Evolutionary conservation across 2,888 invertebrate species (phyloP), one percentile per base, ranked within the genome.

Genomic region (Chrysolina haemoptera): DNA sequence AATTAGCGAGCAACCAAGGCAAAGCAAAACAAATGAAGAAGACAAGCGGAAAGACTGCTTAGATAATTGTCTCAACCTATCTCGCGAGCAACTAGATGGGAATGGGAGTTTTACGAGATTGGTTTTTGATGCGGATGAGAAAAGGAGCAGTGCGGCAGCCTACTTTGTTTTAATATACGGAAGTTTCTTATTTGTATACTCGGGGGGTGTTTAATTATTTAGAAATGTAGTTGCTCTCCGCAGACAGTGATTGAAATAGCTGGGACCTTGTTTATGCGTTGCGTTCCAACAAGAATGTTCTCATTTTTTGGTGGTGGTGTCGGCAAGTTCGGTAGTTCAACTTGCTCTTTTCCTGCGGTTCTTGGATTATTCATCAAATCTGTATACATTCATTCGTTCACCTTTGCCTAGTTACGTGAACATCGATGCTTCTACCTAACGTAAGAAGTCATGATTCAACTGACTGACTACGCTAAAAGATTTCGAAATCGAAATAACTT

Each of bases 11-110:
- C 73, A 67, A 74, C 70, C 70, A 59, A 72, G 64, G 71, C 70
- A 35, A 75, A 68, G 66, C 69, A 67, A 72, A 71, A 69, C 73
- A 77, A 77, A 75, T 74, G 73, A 73, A 73, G 71, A 71, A 77
- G 73, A 66, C 71, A 68, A 71, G 55, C 74, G 59, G 46, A 71
- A 67, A 70, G 71, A 73, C 66, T 75, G 73, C 71, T 73, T 63
- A 65, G 74, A 75, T 77, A 75, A 77, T 77, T 77, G 71, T 75
- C 67, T 71, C 64, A 68, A 41, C 68, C 59, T 48, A 62, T 62
- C 50, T 20, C 48, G 20, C 46, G 67, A 41, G 40, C 55, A 43
- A 59, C 59, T 59, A 59, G 66, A 66, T 66, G 66, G 66, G 48
- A 66, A 50, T 35, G 48, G 66, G 66, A 66, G 50, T 50, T 66